Base-by-base conservation (phyloP, 1,140 invertebrate species). In the Drosophila lini region DNA sequence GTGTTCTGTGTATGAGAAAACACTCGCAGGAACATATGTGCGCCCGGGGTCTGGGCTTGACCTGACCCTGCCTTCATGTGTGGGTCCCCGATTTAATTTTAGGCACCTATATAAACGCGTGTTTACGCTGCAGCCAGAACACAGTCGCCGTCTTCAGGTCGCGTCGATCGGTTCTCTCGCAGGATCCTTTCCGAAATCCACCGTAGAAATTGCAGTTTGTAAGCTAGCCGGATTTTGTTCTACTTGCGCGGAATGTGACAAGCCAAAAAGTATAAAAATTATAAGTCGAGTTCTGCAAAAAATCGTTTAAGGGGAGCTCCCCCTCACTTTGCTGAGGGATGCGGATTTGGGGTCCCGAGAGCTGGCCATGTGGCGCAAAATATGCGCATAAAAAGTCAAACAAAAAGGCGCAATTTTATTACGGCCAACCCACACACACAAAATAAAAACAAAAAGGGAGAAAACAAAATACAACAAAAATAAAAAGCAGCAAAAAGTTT, bases 321-420 rank as follows among this genome's bases (percentile, higher is more conserved):
- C 28, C 11, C 9, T 11, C 16, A 7, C 8, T n/a, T 42, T 32
- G 59, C 52, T 10, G 40, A 31, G 63, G 48, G 41, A 45, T 55
- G 45, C 40, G 32, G 38, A 38, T 53, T 22, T 42, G 69, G 31
- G 32, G 38, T 63, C 74, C 68, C 63, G 32, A 40, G 57, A 40
- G 74, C 48, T 69, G 82, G 83, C 83, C 83, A 88, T 88, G 83
- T 88, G 83, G 83, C 74, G 83, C 83, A 89, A 86, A 86, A 83
- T 89, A 88, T 86, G 83, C 84, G 83, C 83, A 86, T 83, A 86
- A 88, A 85, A 86, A 86, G 83, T 88, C 67, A 68, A 80, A 65
- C 74, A 78, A 79, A 81, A 88, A 70, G 76, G 77, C 71, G 84
- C 83, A 83, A 78, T 86, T 86, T 88, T 88, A 88, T 86, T 86